phyloP scores from a whole-genome alignment of 2,797 vertebrate genomes.

The Sus cebifrons region DNA sequence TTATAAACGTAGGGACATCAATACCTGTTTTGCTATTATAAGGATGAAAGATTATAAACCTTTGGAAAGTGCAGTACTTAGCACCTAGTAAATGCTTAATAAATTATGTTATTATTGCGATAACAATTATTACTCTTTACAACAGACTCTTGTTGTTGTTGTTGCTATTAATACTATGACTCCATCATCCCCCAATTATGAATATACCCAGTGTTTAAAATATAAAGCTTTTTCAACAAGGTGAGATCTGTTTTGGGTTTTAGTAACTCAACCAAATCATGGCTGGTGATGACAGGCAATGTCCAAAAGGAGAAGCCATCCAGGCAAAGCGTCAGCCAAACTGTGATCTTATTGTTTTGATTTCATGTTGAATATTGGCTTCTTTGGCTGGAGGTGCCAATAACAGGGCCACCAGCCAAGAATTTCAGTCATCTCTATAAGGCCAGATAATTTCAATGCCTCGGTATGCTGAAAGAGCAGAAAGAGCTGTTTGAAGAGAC shows the following conservation, averaged over 20 bases:
- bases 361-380: not conserved
- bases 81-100: not conserved
- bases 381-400: not conserved
- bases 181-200: not conserved
- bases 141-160: not conserved
- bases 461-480: not conserved
- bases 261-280: conserved; percentile 2
- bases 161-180: not conserved
- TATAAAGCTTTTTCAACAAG: conserved; percentile 16
- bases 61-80: not conserved
- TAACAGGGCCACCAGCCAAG: not conserved
- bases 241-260: not conserved
- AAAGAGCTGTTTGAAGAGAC: not conserved
- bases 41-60: not conserved
- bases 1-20: not conserved
- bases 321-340: not conserved
- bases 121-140: too few species aligned
- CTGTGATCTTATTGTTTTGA: not conserved
- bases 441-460: not conserved
- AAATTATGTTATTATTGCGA: not conserved
- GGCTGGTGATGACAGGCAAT: not conserved
- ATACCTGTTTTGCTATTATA: not conserved
- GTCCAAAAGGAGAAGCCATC: not conserved
- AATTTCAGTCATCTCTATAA: not conserved
- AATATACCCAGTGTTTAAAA: not conserved